Base-by-base conservation (phyloP, 2,888 invertebrate species). In the Drosophila buzzatii region DNA sequence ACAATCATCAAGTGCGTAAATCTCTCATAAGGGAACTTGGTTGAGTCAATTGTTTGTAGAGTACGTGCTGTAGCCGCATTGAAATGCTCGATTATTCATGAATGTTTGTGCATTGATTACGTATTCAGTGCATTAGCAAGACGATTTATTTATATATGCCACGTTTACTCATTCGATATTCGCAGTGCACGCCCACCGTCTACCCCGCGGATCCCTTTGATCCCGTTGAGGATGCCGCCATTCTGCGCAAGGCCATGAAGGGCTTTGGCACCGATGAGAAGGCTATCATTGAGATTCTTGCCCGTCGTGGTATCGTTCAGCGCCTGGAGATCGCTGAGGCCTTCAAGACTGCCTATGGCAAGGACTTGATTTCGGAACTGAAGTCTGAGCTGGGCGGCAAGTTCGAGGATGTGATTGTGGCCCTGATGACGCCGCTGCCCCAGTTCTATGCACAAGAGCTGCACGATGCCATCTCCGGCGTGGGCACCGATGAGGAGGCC, bases 181-280 rank as follows among this genome's bases (percentile, higher is more conserved):
- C 67, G 3, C 55, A 97, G 97, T 97, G 97, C 93, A 97, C 97
- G 79, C 97, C 97, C 91, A 97, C 97, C 80, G 97, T 98, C 76
- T 97, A 96, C 93, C 97, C 97, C 47, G 97, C 97, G 73, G 96
- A 97, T 82, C 96, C 96, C 45, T 98, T 97, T 93, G 97, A 98
- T 92, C 96, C 97, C 16, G 95, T 96, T 70, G 96, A 96, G 57
- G 98, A 98, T 94, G 97, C 98, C 4, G 96, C 96, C 79, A 95
- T 96, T 70, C 94, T 98, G 60, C 95, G 97, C 82, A 97, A 97
- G 92, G 98, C 98, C 23, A 98, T 98, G 98, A 98, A 98, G 93
- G 98, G 98, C 64, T 96, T 98, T 89, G 97, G 98, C 65, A 98
- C 98, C 39, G 97, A 98, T 91, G 98, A 98, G 92, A 96, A 96